phyloP scores from a whole-genome alignment of 1,140 invertebrate species.

The Steinernema khuongi region DNA sequence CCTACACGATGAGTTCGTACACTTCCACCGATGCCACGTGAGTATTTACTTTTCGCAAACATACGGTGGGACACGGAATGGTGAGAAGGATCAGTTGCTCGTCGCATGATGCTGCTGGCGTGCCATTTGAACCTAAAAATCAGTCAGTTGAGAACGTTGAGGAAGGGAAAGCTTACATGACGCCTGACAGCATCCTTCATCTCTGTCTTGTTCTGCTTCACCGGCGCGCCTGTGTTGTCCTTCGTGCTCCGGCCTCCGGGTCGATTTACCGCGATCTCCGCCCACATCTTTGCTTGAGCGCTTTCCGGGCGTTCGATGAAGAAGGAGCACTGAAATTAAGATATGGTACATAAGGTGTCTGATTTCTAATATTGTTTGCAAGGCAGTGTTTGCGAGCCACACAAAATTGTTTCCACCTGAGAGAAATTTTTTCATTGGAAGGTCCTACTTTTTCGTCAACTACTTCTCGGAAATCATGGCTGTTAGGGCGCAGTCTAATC shows the following conservation, averaged over 20 bases:
- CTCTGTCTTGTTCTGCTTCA: not conserved
- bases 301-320: constrained; percentile 9
- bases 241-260: not conserved
- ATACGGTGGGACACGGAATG: not conserved
- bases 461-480: no score
- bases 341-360: no score
- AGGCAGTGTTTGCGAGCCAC: no score
- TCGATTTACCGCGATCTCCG: not conserved
- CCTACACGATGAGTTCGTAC: not conserved
- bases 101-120: not conserved
- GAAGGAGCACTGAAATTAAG: constrained; percentile 9
- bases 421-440: no score
- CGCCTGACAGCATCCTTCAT: not conserved
- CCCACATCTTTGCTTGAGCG: not conserved
- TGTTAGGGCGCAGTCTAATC: no score
- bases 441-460: no score
- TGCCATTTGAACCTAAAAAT: not conserved
- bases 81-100: not conserved
- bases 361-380: no score
- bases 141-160: not conserved
- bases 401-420: no score
- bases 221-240: constrained; percentile 6
- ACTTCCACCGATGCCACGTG: not conserved
- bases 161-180: constrained; percentile 2
- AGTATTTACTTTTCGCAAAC: not conserved